Percentiles rank a stretch among this genome's conserved stretches.
Conservation (phyloP, 1,140 invertebrate genomes). For the Bicyclus anynana region DNA sequence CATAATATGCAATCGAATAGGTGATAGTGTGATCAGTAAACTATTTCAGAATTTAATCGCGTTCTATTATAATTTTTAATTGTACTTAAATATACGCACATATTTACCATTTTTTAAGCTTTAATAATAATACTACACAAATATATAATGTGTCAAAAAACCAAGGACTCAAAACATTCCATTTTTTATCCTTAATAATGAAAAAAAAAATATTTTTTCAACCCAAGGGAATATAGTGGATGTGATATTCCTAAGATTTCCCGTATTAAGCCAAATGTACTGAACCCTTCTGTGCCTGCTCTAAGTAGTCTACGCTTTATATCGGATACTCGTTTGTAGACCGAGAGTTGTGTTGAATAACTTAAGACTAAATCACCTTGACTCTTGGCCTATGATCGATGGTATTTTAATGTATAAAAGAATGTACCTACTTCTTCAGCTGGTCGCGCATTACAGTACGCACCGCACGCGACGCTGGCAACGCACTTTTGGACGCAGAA, state of each 20-base stretch:
- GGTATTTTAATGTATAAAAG: slow-evolving; percentile 16
- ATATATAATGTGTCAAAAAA: slow-evolving; percentile 1
- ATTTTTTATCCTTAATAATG: slow-evolving; percentile 31
- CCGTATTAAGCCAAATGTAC: slow-evolving; percentile 72
- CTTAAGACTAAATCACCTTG: neutral
- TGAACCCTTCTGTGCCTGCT: slow-evolving; percentile 75
- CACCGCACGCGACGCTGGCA: neutral
- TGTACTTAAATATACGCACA: too few species aligned
- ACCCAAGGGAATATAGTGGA: slow-evolving; percentile 55
- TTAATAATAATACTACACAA: too few species aligned
- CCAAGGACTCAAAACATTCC: slow-evolving; percentile 44
- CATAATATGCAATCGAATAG: too few species aligned
- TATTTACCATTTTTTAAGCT: too few species aligned
- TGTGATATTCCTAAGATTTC: slow-evolving; percentile 69
- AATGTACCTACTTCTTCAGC: slow-evolving; percentile 15
- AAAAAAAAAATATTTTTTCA: slow-evolving; percentile 4
- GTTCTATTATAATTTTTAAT: too few species aligned
- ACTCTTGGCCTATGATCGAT: slow-evolving; percentile 28
- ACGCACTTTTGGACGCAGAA: neutral
- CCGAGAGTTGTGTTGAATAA: neutral
- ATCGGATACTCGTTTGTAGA: slow-evolving; percentile 3
- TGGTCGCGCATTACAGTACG: neutral
- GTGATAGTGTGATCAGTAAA: too few species aligned
- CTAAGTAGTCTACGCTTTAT: slow-evolving; percentile 62
- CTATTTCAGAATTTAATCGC: too few species aligned